Conservation (phyloP, 2,888 invertebrate species). For the Ceratothoa steindachneri region DNA sequence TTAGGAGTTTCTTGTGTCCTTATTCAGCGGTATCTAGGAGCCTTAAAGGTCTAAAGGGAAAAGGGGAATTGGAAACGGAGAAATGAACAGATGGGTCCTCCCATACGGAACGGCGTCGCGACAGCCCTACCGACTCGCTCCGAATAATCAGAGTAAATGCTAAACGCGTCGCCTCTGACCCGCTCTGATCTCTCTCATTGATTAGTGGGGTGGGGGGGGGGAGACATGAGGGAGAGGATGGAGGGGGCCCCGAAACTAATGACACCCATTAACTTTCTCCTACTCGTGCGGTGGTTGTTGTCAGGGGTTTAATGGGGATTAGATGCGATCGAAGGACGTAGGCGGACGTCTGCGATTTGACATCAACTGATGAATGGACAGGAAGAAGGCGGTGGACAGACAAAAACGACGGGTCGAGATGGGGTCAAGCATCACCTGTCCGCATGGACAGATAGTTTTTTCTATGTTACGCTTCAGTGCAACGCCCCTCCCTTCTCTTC, state of each 20-base stretch:
- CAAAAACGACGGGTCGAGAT: neutral
- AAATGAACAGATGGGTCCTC: too few relatives aligned
- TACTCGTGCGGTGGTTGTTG: neutral
- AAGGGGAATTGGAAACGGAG: too few relatives aligned
- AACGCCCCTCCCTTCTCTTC: neutral
- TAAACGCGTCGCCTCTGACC: too few relatives aligned
- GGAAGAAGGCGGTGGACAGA: neutral
- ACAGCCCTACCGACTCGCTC: neutral
- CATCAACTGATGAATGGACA: neutral
- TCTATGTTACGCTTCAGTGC: neutral
- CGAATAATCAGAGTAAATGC: neutral
- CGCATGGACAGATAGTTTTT: neutral
- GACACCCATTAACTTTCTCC: neutral
- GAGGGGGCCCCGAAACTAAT: neutral
- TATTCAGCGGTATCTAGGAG: too few relatives aligned
- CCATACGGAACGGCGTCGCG: too few relatives aligned
- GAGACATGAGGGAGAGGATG: neutral
- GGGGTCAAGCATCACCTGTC: slow-evolving; percentile 6
- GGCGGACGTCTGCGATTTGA: neutral
- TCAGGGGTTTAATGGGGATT: neutral
- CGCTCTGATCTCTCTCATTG: neutral
- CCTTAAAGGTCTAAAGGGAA: too few relatives aligned
- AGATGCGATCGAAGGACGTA: neutral
- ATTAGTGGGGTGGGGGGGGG: neutral
- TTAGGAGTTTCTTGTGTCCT: too few relatives aligned